Conservation (phyloP, 1,140 invertebrate genomes). For the Diprion similis region DNA sequence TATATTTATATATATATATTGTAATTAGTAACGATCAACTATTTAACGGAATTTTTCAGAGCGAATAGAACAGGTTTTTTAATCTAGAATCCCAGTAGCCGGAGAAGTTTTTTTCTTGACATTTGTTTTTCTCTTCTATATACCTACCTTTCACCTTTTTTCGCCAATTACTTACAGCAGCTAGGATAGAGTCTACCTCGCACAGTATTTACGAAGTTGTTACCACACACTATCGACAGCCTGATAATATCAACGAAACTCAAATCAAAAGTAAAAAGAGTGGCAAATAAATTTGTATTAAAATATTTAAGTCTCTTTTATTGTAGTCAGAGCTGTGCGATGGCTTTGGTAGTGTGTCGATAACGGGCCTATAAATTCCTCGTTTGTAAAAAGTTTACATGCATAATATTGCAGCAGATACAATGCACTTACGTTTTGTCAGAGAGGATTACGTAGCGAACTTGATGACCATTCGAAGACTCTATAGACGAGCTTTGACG, state of each 20-base stretch:
- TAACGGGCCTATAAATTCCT: neutral
- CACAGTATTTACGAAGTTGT: neutral
- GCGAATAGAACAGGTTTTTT: neutral
- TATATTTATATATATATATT: neutral
- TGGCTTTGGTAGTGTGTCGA: neutral
- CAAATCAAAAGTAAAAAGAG: no score
- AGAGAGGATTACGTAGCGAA: no score
- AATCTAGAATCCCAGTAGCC: neutral
- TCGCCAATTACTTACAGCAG: neutral
- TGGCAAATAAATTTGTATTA: no score
- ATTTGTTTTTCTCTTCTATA: no score
- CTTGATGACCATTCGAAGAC: no score
- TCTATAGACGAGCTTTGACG: no score
- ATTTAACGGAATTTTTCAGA: neutral
- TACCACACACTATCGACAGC: no score
- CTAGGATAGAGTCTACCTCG: neutral
- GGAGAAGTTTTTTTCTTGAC: neutral
- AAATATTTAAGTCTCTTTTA: neutral
- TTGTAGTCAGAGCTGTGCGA: neutral
- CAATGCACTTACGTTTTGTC: no score
- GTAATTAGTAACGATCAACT: no score
- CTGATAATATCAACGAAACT: no score
- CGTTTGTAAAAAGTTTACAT: neutral
- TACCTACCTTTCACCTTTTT: neutral
- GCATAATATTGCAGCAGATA: neutral